Evolutionary conservation across 2,113 vertebrate species (phyloP).

Genomic region (Pitta sordida): DNA sequence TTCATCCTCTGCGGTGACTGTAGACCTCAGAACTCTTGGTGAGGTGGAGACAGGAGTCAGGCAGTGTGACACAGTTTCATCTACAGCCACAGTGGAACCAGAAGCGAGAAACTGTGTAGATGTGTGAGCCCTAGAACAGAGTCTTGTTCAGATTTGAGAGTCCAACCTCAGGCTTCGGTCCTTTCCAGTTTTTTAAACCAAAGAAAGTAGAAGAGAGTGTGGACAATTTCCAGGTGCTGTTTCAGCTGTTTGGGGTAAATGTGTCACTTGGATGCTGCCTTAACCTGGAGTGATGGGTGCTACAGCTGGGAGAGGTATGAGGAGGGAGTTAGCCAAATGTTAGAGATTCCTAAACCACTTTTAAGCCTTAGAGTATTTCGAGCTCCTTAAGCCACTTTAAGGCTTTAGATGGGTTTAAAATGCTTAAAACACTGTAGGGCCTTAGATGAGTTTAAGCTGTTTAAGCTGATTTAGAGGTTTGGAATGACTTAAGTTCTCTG

Average conservation of each 20-base stretch:
- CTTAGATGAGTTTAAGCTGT: conserved; percentile 35
- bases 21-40: not conserved
- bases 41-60: not conserved
- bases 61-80: not conserved
- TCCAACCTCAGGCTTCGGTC: not conserved
- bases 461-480: conserved; percentile 61
- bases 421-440: conserved; percentile 53
- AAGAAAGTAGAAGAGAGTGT: not conserved
- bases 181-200: not conserved
- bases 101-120: not conserved
- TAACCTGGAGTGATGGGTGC: not conserved
- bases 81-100: not conserved
- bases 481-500: conserved; percentile 34
- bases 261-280: not conserved
- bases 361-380: conserved; percentile 13
- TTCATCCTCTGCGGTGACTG: not conserved
- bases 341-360: conserved; percentile 13
- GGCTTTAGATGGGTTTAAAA: conserved; percentile 59
- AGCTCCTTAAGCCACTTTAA: conserved; percentile 41
- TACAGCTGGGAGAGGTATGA: not conserved
- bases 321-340: not conserved
- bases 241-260: accelerated
- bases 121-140: not conserved
- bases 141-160: not conserved
- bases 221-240: not conserved